phyloP scores from a whole-genome alignment of 2,888 invertebrate genomes.

The Rhagonycha lutea region DNA sequence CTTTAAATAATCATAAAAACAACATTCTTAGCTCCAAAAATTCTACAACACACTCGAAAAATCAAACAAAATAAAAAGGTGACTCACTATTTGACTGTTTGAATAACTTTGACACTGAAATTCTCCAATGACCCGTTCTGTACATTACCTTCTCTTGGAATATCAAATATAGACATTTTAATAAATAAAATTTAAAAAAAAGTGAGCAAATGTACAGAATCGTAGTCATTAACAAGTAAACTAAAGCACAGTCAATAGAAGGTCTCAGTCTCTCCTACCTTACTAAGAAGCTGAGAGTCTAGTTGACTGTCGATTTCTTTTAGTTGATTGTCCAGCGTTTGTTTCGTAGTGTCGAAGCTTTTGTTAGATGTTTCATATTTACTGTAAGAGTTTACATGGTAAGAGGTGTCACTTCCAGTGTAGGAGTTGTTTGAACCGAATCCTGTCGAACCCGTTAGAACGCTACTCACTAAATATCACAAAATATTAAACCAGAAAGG shows the following conservation, averaged over 20 bases:
- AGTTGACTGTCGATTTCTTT: conserved; percentile 82
- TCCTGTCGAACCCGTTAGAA: conserved; percentile 61
- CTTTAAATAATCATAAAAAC: conserved; percentile 21
- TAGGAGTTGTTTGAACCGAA: conserved; percentile 63
- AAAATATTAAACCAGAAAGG: conserved; percentile 16
- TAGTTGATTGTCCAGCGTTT: conserved; percentile 78
- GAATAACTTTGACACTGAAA: conserved; percentile 33
- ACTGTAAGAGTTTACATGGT: conserved; percentile 55
- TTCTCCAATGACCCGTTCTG: conserved; percentile 38
- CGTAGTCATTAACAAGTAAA: conserved; percentile 19
- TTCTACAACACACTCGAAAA: conserved; percentile 30
- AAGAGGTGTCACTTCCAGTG: conserved; percentile 61
- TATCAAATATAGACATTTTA: background rate
- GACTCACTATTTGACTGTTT: conserved; percentile 48
- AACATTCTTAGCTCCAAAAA: conserved; percentile 28
- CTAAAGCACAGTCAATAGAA: conserved; percentile 51
- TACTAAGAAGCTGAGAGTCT: conserved; percentile 70
- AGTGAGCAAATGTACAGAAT: conserved; percentile 28
- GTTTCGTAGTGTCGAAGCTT: conserved; percentile 74
- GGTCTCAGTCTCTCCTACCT: conserved; percentile 57
- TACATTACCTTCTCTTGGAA: conserved; percentile 21
- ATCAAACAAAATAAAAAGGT: conserved; percentile 34
- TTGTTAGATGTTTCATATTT: conserved; percentile 58
- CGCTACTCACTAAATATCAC: conserved; percentile 59
- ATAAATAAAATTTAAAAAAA: conserved; percentile 17